These are phyloP conservation scores for Cancer borealis DNA, from an alignment of 2,888 invertebrate genomes.

Conservation along the genomic window DNA sequence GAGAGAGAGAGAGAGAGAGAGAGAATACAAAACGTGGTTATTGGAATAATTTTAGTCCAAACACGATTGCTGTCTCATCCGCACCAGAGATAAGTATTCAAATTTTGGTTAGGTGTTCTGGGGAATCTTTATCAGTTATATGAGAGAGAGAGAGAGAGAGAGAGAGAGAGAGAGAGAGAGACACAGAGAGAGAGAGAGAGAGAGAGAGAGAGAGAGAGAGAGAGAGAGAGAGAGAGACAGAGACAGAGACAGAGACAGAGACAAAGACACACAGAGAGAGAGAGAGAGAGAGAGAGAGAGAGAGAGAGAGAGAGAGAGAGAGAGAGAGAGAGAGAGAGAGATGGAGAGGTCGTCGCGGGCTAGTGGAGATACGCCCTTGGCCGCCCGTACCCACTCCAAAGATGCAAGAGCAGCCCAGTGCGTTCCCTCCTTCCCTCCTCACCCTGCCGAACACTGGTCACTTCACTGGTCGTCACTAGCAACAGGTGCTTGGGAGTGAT, in stretches of 20 bases:
- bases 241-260: not conserved
- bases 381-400: not conserved
- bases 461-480: constrained; percentile 50
- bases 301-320: not conserved
- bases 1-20: not conserved
- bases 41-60: not conserved
- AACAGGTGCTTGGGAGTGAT: constrained; percentile 28
- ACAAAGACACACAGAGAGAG: no score
- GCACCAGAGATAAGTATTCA: not conserved
- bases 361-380: not conserved
- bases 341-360: not conserved
- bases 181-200: not conserved
- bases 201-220: not conserved
- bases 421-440: constrained; percentile 2
- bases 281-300: not conserved
- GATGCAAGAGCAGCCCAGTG: not conserved
- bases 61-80: not conserved
- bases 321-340: not conserved
- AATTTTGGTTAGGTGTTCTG: not conserved
- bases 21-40: not conserved
- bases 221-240: not conserved
- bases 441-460: not conserved
- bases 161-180: not conserved
- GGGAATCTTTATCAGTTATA: not conserved
- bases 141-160: not conserved